Evolutionary conservation across 2,888 invertebrate genomes (phyloP).

Genomic region (Drosophila demipolita): DNA sequence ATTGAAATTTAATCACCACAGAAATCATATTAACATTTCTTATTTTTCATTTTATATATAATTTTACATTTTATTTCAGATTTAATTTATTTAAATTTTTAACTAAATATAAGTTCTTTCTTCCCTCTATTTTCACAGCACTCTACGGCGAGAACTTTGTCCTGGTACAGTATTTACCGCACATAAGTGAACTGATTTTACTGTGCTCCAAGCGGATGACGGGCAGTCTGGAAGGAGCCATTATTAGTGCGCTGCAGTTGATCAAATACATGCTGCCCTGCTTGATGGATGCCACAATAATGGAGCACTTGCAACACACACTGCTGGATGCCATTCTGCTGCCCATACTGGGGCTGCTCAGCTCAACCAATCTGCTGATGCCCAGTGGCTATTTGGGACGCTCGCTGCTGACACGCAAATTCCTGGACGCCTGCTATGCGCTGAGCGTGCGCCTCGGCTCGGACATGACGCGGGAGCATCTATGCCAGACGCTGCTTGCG

Average conservation of each 20-base stretch:
- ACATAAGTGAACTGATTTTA: conserved; percentile 93
- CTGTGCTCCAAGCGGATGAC: conserved; percentile 93
- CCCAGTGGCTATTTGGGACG: conserved; percentile 92
- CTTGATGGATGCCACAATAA: conserved; percentile 92
- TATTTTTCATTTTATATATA: background rate
- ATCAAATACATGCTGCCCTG: conserved; percentile 92
- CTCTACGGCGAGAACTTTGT: conserved; percentile 86
- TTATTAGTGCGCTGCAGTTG: conserved; percentile 93
- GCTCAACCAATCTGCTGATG: conserved; percentile 92
- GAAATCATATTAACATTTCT: too few species aligned
- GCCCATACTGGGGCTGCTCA: conserved; percentile 92
- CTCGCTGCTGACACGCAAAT: conserved; percentile 91
- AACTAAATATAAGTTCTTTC: background rate
- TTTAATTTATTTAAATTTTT: background rate
- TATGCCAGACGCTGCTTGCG: conserved; percentile 89
- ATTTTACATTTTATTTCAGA: too few species aligned
- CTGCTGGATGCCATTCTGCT: conserved; percentile 93
- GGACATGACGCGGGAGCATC: conserved; percentile 91
- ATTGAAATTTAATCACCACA: too few species aligned
- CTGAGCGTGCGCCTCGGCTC: conserved; percentile 91
- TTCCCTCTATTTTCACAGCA: conserved; percentile 32
- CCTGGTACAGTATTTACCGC: conserved; percentile 94
- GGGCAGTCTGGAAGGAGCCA: conserved; percentile 93
- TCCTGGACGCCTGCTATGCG: conserved; percentile 92
- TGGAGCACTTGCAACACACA: conserved; percentile 94